Percentiles rank a stretch among this genome's conserved stretches.
Evolutionary conservation across 2,113 vertebrate genomes (phyloP).

Genomic region (Porphyrio hochstetteri): DNA sequence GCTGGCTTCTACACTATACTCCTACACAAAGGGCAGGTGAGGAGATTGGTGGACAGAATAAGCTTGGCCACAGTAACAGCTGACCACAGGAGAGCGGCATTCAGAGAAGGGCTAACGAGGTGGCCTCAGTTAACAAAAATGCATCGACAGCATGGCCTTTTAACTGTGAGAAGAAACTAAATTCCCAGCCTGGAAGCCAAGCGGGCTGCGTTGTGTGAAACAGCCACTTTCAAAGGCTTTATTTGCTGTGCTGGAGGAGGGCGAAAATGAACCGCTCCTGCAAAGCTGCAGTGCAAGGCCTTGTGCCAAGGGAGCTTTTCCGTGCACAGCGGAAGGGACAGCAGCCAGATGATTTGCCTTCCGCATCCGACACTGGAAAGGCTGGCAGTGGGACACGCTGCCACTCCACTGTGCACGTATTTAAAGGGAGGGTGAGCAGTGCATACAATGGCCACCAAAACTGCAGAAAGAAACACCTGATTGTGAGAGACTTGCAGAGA

Average conservation of each 20-base stretch:
- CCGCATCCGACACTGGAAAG: not conserved
- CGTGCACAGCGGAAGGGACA: not conserved
- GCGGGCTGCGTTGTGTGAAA: not conserved
- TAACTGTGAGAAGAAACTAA: not conserved
- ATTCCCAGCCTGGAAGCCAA: not conserved
- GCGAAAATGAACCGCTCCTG: not conserved
- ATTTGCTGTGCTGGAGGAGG: not conserved
- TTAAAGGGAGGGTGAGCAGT: not conserved
- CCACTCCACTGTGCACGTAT: not conserved
- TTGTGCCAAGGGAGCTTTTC: not conserved
- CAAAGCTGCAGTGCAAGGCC: not conserved
- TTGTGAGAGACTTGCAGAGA: not conserved
- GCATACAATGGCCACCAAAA: not conserved
- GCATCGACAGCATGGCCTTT: not conserved
- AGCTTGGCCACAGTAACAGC: not conserved
- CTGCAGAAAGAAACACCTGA: not conserved
- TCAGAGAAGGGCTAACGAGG: not conserved
- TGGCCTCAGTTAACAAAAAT: not conserved
- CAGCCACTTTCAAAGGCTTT: not conserved
- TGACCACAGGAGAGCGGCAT: not conserved
- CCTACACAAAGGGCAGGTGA: not conserved
- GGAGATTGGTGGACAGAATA: fast-evolving
- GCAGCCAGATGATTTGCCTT: not conserved
- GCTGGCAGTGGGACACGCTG: not conserved
- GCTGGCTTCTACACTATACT: not conserved